Percentiles rank a stretch among this genome's conserved stretches.
Conservation (phyloP, 1,140 invertebrate species). For the Caenorhabditis elegans region WBcel235 BX284605.5:12538001-12538500, state of each 20-base stretch:
- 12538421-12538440: background rate
- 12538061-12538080: background rate
- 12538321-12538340: background rate
- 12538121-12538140: no score
- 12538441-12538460: constrained; percentile 11
- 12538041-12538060: background rate
- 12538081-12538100: no score
- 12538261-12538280: background rate
- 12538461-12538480: no score
- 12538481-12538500: no score
- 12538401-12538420: constrained; percentile 1
- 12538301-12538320: constrained; percentile 18
- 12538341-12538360: background rate
- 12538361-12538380: background rate
- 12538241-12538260: no score
- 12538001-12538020: constrained; percentile 26
- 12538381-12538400: background rate
- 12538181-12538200: no score
- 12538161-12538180: no score
- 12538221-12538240: no score
- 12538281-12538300: constrained; percentile 20
- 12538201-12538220: no score
- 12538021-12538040: background rate
- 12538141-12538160: no score
- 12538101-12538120: no score